Evolutionary conservation across 1,140 invertebrate genomes (phyloP).

Genomic region (Psix sp.): DNA sequence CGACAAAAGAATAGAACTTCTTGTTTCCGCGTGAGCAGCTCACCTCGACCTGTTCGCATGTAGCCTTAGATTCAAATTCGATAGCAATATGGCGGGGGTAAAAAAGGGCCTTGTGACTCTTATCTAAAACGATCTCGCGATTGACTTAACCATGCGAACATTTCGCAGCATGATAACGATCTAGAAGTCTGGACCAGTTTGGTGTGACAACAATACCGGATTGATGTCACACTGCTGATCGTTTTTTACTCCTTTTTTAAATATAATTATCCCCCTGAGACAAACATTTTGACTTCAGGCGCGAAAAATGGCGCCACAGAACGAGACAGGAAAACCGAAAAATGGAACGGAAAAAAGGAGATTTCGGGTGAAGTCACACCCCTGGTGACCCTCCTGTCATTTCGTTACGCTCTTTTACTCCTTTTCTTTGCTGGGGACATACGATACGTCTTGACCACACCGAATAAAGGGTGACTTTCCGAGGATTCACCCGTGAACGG

Average conservation of each 20-base stretch:
- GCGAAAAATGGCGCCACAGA: constrained; percentile 7
- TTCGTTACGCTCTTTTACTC: constrained; percentile 64
- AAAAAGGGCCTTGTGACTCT: constrained; percentile 25
- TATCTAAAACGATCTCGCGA: constrained; percentile 43
- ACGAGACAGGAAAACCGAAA: background rate
- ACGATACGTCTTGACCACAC: constrained; percentile 61
- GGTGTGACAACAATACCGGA: constrained; percentile 56
- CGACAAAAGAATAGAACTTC: constrained; percentile 18
- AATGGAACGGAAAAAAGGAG: constrained; percentile 8
- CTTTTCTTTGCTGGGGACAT: constrained; percentile 59
- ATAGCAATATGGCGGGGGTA: constrained; percentile 34
- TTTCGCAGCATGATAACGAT: constrained; percentile 59
- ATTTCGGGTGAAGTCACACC: constrained; percentile 54
- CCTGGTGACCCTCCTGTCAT: constrained; percentile 52
- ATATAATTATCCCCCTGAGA: constrained; percentile 62
- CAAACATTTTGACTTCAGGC: constrained; percentile 62
- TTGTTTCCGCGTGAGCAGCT: constrained; percentile 38
- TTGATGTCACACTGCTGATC: constrained; percentile 43
- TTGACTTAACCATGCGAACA: constrained; percentile 52
- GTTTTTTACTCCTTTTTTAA: constrained; percentile 46
- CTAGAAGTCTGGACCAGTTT: constrained; percentile 52
- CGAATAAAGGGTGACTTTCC: constrained; percentile 61
- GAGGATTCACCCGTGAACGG: constrained; percentile 60
- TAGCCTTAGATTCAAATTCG: constrained; percentile 54
- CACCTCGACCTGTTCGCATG: constrained; percentile 22